Percentiles rank a stretch among this genome's conserved stretches.
Conservation (phyloP, 2,113 vertebrate genomes). For the Cygnus buccinator region DNA sequence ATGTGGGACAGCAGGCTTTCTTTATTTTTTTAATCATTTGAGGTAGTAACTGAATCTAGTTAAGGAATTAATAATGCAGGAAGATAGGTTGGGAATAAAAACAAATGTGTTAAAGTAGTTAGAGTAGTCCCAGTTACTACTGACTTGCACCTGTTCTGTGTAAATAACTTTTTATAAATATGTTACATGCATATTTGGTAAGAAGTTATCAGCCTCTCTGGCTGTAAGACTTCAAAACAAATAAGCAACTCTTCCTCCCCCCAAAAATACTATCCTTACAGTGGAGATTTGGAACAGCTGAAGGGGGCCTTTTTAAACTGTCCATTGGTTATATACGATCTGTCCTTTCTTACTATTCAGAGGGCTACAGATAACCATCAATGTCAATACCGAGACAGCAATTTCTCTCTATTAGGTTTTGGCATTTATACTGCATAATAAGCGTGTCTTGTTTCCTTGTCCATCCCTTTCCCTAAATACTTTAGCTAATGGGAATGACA, state of each 20-base stretch:
- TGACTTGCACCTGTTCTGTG: background rate
- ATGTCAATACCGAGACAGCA: background rate
- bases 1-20: background rate
- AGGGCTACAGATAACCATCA: background rate
- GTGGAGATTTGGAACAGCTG: background rate
- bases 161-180: background rate
- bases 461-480: background rate
- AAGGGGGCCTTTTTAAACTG: background rate
- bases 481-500: conserved; percentile 81
- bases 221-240: background rate
- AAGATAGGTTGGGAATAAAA: background rate
- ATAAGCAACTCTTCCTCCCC: background rate
- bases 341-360: background rate
- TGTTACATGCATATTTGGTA: background rate
- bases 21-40: background rate
- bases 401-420: background rate
- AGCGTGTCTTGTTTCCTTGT: background rate
- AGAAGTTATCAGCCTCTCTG: background rate
- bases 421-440: background rate
- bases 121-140: background rate
- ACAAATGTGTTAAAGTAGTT: background rate
- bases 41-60: background rate
- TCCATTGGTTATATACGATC: background rate
- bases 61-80: background rate
- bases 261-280: background rate